phyloP scores from a whole-genome alignment of 2,888 invertebrate species.

The Dascillus cervinus region DNA sequence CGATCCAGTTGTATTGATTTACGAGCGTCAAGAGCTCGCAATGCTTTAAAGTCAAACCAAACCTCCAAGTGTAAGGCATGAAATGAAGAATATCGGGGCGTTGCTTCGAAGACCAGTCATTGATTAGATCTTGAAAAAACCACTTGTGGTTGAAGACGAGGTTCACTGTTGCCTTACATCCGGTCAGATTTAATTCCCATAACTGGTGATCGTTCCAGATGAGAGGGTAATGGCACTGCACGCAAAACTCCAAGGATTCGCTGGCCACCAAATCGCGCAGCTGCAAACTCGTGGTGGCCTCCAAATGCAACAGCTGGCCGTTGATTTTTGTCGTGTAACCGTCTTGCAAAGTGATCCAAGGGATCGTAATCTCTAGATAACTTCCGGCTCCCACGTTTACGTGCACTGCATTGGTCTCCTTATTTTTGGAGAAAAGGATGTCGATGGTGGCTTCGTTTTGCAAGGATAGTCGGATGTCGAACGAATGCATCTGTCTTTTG shows the following conservation, averaged over 20 bases:
- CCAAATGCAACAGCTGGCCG: slow-evolving; percentile 88
- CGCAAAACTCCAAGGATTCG: slow-evolving; percentile 88
- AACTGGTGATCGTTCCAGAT: slow-evolving; percentile 96
- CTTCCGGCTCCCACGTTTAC: slow-evolving; percentile 93
- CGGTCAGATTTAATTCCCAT: slow-evolving; percentile 86
- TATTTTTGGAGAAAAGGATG: slow-evolving; percentile 88
- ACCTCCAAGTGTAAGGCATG: slow-evolving; percentile 95
- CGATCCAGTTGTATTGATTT: slow-evolving; percentile 98
- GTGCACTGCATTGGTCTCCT: slow-evolving; percentile 95
- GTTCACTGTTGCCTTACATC: slow-evolving; percentile 88
- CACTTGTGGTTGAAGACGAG: slow-evolving; percentile 92
- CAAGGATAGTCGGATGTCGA: slow-evolving; percentile 86
- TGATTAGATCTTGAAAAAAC: slow-evolving; percentile 92
- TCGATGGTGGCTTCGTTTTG: slow-evolving; percentile 92
- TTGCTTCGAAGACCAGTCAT: slow-evolving; percentile 94
- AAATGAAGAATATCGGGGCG: slow-evolving; percentile 90
- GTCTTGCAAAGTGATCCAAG: slow-evolving; percentile 82
- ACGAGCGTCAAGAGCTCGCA: slow-evolving; percentile 89
- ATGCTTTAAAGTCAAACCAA: slow-evolving; percentile 84
- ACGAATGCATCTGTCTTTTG: slow-evolving; percentile 78
- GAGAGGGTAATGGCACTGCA: slow-evolving; percentile 82
- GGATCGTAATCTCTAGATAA: slow-evolving; percentile 92
- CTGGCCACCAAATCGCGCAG: slow-evolving; percentile 89
- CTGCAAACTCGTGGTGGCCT: slow-evolving; percentile 89
- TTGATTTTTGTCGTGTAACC: slow-evolving; percentile 88